Evolutionary conservation across 2,888 invertebrate species (phyloP), one percentile per base, ranked within the genome.

Genomic region (Artemia sinica): DNA sequence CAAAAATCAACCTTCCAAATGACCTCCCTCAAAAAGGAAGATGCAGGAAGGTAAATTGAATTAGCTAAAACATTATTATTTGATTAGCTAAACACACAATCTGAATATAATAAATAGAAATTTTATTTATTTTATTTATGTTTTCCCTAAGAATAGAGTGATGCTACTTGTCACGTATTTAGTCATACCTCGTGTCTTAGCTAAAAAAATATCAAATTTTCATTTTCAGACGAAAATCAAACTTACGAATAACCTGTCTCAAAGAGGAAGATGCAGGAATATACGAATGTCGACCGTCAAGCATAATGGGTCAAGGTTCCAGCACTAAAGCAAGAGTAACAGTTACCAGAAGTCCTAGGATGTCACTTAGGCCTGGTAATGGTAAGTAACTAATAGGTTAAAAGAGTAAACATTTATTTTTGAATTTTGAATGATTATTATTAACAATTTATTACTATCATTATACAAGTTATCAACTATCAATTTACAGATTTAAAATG

Each of bases 251-350:
- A 81, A 83, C 83, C 77, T 84, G 85, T 76, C 85, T 86, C 75
- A 83, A 83, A 76, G 83, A 82, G 75, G 84, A 86, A 78, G 88
- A 89, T 81, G 83, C 84, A 74, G 90, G 89, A 76, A 81, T 81
- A 76, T 91, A 90, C 81, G 87, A 89, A 80, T 91, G 91, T 80
- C 82, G 87, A 75, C 89, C 89, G 72, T 85, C 85, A 77, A 85
- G 85, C 73, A 84, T 84, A 72, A 81, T 84, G 73, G 84, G 84
- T 71, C 81, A 83, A 72, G 80, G 82, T 71, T 83, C 83, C 73
- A 78, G 82, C 71, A 80, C 82, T 69, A 76, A 79, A 70, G 82
- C 83, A 74, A 81, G 77, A 75, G 79, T 79, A 76, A 78, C 77
- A 76, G 78, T 79, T 76, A 76, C 75, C 75, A 77, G 77, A 75